Evolutionary conservation across 1,140 invertebrate genomes (phyloP).

Genomic region (Drosophila oshimai): DNA sequence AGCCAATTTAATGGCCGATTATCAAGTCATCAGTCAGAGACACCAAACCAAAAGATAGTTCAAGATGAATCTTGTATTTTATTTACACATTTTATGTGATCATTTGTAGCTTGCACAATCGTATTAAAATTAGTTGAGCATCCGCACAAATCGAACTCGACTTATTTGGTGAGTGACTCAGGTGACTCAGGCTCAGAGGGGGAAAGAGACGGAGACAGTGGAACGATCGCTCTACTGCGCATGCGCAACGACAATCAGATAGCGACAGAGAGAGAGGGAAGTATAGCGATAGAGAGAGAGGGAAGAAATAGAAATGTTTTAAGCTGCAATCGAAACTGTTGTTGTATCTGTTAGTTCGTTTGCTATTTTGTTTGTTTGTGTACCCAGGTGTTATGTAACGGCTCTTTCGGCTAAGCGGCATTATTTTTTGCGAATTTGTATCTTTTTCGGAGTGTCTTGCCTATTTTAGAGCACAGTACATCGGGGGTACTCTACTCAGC

Average conservation of each 20-base stretch:
- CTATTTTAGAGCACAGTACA: neutral
- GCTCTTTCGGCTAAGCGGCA: constrained; percentile 62
- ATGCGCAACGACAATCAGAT: constrained; percentile 51
- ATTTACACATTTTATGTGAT: constrained; percentile 12
- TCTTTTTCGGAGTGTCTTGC: constrained; percentile 12
- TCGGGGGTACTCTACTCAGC: neutral
- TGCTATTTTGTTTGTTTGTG: constrained; percentile 9
- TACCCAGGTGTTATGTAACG: constrained; percentile 68
- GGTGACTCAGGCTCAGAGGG: constrained; percentile 6
- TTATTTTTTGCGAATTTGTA: constrained; percentile 43
- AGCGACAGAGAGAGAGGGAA: constrained; percentile 17
- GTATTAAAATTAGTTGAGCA: constrained; percentile 42
- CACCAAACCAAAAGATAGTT: constrained; percentile 3
- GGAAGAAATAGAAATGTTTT: constrained; percentile 11
- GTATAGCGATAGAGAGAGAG: neutral
- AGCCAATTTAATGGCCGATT: constrained; percentile 63
- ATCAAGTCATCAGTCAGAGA: constrained; percentile 32
- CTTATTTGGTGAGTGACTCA: constrained; percentile 58
- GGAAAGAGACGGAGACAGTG: constrained; percentile 6
- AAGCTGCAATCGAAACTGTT: constrained; percentile 59
- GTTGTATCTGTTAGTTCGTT: constrained; percentile 20
- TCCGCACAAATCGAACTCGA: constrained; percentile 55
- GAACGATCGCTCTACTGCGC: constrained; percentile 46
- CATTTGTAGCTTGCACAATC: constrained; percentile 36
- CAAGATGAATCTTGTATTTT: constrained; percentile 4